Evolutionary conservation across 2,888 invertebrate species (phyloP).

Genomic region (Apodemia duryi): DNA sequence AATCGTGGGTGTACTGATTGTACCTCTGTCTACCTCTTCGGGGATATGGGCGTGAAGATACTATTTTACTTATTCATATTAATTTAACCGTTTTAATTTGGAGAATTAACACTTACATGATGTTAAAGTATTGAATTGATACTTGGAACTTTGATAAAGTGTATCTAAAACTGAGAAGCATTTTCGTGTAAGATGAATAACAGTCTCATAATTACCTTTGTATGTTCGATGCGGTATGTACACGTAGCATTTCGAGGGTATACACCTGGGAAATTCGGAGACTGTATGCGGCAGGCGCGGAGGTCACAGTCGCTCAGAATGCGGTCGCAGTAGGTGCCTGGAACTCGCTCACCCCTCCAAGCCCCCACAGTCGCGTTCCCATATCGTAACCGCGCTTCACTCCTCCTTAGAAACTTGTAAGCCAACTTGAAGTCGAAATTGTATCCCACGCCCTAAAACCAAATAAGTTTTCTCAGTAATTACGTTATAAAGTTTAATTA

Average conservation of each 20-base stretch:
- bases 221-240: conserved; percentile 85
- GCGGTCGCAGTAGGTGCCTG: conserved; percentile 89
- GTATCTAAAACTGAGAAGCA: background rate
- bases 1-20: too few species aligned
- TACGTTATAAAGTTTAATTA: conserved; percentile 19
- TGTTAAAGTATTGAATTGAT: too few species aligned
- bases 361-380: conserved; percentile 85
- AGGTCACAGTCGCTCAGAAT: conserved; percentile 88
- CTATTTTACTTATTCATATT: too few species aligned
- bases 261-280: conserved; percentile 94
- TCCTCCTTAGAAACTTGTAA: conserved; percentile 88
- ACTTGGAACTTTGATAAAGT: too few species aligned
- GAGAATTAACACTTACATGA: too few species aligned
- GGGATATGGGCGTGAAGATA: too few species aligned
- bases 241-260: conserved; percentile 93
- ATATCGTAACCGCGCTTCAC: conserved; percentile 87
- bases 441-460: conserved; percentile 84
- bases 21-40: too few species aligned
- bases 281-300: conserved; percentile 85
- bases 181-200: background rate
- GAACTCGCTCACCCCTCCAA: conserved; percentile 87
- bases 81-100: too few species aligned
- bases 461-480: conserved; percentile 33
- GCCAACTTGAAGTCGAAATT: conserved; percentile 91
- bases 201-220: conserved; percentile 52